phyloP scores from a whole-genome alignment of 2,797 vertebrate genomes.

The Pempheris klunzingeri region DNA sequence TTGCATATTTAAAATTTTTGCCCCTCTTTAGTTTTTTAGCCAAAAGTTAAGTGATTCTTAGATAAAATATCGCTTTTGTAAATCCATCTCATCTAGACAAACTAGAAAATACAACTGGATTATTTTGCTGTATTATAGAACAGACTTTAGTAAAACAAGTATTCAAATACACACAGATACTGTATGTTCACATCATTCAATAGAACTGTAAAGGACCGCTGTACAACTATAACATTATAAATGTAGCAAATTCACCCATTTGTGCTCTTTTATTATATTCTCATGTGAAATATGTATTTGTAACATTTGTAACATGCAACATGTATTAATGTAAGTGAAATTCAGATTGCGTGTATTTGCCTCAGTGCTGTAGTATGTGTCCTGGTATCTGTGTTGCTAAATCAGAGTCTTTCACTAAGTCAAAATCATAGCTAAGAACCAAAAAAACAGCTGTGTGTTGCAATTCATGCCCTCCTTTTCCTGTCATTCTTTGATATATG shows the following conservation, averaged over 20 bases:
- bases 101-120: too few species aligned
- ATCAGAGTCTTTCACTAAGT: background rate
- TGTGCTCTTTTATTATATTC: background rate
- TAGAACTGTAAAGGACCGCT: too few species aligned
- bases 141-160: too few species aligned
- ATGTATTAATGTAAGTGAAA: background rate
- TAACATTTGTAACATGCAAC: background rate
- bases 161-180: too few species aligned
- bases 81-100: too few species aligned
- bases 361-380: background rate
- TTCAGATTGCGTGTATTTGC: background rate
- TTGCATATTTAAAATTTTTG: too few species aligned
- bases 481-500: conserved; percentile 20
- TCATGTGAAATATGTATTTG: background rate
- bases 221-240: too few species aligned
- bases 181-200: too few species aligned
- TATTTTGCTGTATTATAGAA: too few species aligned
- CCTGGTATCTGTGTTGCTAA: background rate
- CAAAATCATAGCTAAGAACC: background rate
- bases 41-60: too few species aligned
- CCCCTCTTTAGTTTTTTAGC: too few species aligned
- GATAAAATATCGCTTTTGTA: too few species aligned
- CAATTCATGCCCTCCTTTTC: background rate
- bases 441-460: background rate
- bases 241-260: background rate